Evolutionary conservation across 2,888 invertebrate species (phyloP).

Genomic region (Cotesia congregata): DNA sequence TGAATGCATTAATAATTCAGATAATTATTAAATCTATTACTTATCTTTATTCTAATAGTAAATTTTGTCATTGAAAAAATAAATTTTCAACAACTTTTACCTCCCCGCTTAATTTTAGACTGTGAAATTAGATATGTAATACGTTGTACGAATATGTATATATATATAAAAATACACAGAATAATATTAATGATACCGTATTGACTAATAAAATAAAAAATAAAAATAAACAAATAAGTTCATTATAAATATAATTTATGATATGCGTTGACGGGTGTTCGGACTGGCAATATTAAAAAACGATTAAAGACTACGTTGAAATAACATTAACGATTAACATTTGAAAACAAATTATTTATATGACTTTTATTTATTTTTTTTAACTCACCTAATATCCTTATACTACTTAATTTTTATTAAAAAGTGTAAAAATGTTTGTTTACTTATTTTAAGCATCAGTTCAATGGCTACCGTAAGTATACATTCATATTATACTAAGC

Average conservation of each 20-base stretch:
- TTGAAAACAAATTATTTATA: not conserved
- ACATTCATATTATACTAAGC: too few relatives aligned
- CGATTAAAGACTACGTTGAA: not conserved
- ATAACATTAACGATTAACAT: constrained; percentile 1
- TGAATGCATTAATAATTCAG: constrained; percentile 2
- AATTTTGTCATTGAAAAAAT: not conserved
- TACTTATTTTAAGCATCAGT: too few relatives aligned
- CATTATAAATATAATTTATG: constrained; percentile 11
- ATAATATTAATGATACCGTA: constrained; percentile 4
- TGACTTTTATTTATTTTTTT: not conserved
- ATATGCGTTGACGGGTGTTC: constrained; percentile 23
- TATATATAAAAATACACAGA: constrained; percentile 34
- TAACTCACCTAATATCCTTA: not conserved
- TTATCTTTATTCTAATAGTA: not conserved
- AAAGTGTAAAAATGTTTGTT: too few relatives aligned
- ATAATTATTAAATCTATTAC: constrained; percentile 4
- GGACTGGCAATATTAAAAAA: constrained; percentile 6
- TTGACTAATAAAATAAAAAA: constrained; percentile 38
- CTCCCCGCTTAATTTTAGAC: constrained; percentile 43
- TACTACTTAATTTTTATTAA: not conserved
- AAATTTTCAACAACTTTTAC: constrained; percentile 10
- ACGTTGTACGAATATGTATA: constrained; percentile 49
- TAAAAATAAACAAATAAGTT: constrained; percentile 16
- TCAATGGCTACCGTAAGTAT: too few relatives aligned
- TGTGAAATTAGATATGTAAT: constrained; percentile 47